Evolutionary conservation across 2,113 vertebrate species (phyloP), one percentile per base, ranked within the genome.

Genomic region (Chloebia gouldiae): DNA sequence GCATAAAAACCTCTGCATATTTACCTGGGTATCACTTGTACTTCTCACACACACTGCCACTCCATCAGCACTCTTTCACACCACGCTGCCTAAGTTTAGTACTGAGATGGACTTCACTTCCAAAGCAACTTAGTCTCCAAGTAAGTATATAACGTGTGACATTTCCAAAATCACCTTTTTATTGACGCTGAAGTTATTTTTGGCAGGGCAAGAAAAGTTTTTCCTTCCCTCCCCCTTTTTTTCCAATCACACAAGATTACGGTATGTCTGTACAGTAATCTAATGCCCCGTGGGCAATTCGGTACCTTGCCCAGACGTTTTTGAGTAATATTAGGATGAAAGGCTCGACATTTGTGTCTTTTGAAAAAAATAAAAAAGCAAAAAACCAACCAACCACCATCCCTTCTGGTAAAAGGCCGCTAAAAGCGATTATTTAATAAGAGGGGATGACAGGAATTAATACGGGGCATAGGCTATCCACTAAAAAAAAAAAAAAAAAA

Each of bases 161-260:
- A 33, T 68, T 92, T 90, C 90, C 87, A 86, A 49, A 92, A 77
- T 76, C 73, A 87, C 80, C 60, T 69, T 88, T 90, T 90, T 94
- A 78, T 57, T 93, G 85, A 96, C 5, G 56, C 75, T 75, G 42
- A 76, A 95, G 88, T 86, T 93, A 88, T 92, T 92, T 96, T 88
- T 93, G 92, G 96, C 94, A 71, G 75, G 51, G 31, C 37, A 83
- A 81, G 33, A 25, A 42, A 86, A 92, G 37, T 53, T 92, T 93
- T 88, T 61, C 70, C 57, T 49, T 63, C n/a, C 54, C 77, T 24
- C 53, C 76, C 21, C 45, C 44, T 24, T 47, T 77, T 59, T 90
- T 61, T 56, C 92, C 93, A 60, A 75, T 86, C 94, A 11, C 86
- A 76, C 20, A 79, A 66, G 85, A 83, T 92, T 91, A 72, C 30